A percentile compares a stretch with the other conserved stretches of the same genome.
These are phyloP conservation scores for Sebastes baramenuke DNA, from an alignment of 2,797 vertebrate genomes.

Conservation along the genomic window DNA sequence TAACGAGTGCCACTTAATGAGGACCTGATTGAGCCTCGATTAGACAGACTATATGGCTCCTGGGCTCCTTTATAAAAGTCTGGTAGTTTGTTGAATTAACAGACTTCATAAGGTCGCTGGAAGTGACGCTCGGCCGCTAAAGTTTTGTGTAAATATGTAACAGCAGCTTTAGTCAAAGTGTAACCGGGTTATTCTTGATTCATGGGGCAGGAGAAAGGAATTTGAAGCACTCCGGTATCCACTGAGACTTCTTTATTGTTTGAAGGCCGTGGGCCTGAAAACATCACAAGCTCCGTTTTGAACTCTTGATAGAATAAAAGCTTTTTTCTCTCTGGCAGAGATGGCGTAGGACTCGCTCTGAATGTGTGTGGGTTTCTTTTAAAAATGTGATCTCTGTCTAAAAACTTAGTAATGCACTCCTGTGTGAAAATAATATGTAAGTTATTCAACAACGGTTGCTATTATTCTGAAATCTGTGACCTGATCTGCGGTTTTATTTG, in stretches of 20 bases:
- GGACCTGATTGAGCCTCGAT: constrained; percentile 32
- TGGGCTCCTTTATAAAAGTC: background rate
- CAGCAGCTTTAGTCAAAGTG: background rate
- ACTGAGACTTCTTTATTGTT: constrained; percentile 35
- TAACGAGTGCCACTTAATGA: constrained; percentile 27
- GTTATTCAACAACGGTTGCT: background rate
- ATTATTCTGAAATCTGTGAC: background rate
- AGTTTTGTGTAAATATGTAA: background rate
- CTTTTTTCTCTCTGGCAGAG: background rate
- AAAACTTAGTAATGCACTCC: background rate
- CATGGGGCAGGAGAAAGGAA: constrained; percentile 21
- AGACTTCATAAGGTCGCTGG: background rate
- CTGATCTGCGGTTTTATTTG: background rate
- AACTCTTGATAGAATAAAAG: constrained; percentile 35
- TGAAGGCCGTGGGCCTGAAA: constrained; percentile 45
- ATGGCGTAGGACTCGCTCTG: constrained; percentile 31
- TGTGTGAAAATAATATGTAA: background rate
- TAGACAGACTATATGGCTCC: background rate
- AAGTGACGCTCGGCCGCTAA: background rate
- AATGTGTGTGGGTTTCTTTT: constrained; percentile 52
- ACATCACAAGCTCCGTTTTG: constrained; percentile 24
- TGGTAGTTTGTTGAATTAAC: background rate
- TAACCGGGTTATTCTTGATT: background rate
- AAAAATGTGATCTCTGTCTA: background rate
- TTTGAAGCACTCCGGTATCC: background rate